Percentiles rank a stretch among this genome's conserved stretches.
Evolutionary conservation across 1,140 invertebrate genomes (phyloP).

Genomic region (Mamestra configurata): DNA sequence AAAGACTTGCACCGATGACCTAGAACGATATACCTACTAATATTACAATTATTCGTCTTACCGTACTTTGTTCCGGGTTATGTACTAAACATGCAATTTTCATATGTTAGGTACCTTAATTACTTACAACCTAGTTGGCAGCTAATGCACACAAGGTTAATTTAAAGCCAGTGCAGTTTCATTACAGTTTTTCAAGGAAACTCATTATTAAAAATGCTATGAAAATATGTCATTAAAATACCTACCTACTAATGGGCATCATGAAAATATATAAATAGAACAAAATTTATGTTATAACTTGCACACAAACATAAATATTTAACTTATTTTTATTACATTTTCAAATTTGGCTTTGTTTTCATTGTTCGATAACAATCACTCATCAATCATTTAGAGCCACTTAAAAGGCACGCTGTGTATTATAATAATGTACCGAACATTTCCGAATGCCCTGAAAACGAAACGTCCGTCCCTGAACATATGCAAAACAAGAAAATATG

Average conservation of each 20-base stretch:
- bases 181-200: conserved; percentile 37
- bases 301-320: not conserved
- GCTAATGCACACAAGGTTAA: conserved; percentile 33
- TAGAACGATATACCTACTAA: conserved; percentile 33
- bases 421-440: not conserved
- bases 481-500: not conserved
- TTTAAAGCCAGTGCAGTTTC: conserved; percentile 22
- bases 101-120: conserved; percentile 15
- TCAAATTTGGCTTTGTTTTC: too few species aligned
- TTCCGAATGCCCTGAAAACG: not conserved
- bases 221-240: conserved; percentile 29
- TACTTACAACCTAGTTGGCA: conserved; percentile 25
- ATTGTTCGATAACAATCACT: not conserved
- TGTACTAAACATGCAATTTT: conserved; percentile 23
- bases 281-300: not conserved
- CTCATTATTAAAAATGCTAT: conserved; percentile 25
- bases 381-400: not conserved
- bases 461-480: not conserved
- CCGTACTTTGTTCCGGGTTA: conserved; percentile 34
- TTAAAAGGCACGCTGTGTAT: not conserved
- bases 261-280: not conserved
- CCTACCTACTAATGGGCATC: not conserved
- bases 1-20: conserved; percentile 35
- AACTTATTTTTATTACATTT: too few species aligned
- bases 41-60: conserved; percentile 23